phyloP scores from a whole-genome alignment of 2,797 vertebrate species.

The Nasua narica region DNA sequence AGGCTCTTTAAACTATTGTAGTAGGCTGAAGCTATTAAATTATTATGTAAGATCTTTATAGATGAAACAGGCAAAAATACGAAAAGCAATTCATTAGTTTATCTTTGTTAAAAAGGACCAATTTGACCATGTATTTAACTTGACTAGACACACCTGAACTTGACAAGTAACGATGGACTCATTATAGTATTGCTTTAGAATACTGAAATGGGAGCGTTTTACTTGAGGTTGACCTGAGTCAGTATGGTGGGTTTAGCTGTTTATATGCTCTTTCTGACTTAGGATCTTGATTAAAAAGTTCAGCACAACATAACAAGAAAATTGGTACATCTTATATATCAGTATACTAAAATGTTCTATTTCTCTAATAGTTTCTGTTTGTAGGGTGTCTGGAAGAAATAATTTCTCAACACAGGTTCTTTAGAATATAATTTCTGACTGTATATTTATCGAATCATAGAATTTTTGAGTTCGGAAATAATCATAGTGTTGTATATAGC shows the following conservation, averaged over 20 bases:
- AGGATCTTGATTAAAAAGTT: slow-evolving; percentile 33
- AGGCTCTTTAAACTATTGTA: background rate
- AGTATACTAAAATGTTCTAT: background rate
- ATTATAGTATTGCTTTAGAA: slow-evolving; percentile 29
- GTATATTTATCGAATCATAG: background rate
- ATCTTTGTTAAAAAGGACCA: background rate
- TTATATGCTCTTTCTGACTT: slow-evolving; percentile 6
- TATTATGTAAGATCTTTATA: slow-evolving; percentile 8
- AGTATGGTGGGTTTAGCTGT: background rate
- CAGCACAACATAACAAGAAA: background rate
- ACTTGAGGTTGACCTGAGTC: background rate
- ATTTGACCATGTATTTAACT: background rate
- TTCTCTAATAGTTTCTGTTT: slow-evolving; percentile 6
- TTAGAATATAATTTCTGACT: slow-evolving; percentile 13
- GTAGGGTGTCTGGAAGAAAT: background rate
- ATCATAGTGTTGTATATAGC: background rate
- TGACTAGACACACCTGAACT: background rate
- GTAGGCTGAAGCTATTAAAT: slow-evolving; percentile 1
- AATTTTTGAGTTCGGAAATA: slow-evolving; percentile 2
- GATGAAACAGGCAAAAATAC: slow-evolving; percentile 19
- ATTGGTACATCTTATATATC: background rate
- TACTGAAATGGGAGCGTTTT: slow-evolving; percentile 9
- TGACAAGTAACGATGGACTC: background rate
- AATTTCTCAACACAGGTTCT: background rate
- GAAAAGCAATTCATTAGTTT: background rate